Evolutionary conservation across 2,113 vertebrate species (phyloP).

Genomic region (Hystrix brachyura): DNA sequence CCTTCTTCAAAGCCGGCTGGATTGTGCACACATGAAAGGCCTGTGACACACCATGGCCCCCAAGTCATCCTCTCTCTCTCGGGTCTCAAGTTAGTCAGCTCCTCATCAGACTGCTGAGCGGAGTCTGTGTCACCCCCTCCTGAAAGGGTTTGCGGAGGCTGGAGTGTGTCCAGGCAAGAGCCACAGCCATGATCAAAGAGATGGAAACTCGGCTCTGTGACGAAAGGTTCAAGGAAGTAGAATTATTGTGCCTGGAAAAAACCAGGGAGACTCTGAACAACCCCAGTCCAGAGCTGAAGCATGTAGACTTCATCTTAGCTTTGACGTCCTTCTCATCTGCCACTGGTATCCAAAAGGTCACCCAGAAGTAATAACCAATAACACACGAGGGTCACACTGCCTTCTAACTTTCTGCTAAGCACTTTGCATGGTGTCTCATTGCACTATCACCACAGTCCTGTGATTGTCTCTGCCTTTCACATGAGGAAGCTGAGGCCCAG

Average conservation of each 20-base stretch:
- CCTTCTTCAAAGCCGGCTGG: slow-evolving; percentile 66
- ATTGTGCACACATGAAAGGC: slow-evolving; percentile 63
- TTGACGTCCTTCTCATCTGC: too few species aligned
- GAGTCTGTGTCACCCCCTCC: slow-evolving; percentile 55
- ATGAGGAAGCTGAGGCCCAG: neutral
- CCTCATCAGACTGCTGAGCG: slow-evolving; percentile 29
- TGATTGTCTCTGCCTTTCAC: neutral
- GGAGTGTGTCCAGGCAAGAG: slow-evolving; percentile 67
- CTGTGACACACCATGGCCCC: neutral
- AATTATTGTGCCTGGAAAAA: slow-evolving; percentile 26
- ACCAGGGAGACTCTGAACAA: neutral
- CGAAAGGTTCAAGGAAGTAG: slow-evolving; percentile 50
- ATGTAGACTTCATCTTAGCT: rapidly evolving
- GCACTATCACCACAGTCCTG: rapidly evolving
- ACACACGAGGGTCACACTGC: rapidly evolving
- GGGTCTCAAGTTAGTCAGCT: neutral
- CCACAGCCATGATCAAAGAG: slow-evolving; percentile 51
- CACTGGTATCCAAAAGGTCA: neutral
- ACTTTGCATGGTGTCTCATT: rapidly evolving
- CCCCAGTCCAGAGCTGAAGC: neutral
- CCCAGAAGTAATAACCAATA: rapidly evolving
- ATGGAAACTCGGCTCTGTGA: slow-evolving; percentile 12
- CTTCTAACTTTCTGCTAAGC: rapidly evolving
- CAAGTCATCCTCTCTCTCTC: neutral
- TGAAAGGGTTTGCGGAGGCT: neutral